phyloP scores from a whole-genome alignment of 1,140 invertebrate species.

The Heliothis subflexa region DNA sequence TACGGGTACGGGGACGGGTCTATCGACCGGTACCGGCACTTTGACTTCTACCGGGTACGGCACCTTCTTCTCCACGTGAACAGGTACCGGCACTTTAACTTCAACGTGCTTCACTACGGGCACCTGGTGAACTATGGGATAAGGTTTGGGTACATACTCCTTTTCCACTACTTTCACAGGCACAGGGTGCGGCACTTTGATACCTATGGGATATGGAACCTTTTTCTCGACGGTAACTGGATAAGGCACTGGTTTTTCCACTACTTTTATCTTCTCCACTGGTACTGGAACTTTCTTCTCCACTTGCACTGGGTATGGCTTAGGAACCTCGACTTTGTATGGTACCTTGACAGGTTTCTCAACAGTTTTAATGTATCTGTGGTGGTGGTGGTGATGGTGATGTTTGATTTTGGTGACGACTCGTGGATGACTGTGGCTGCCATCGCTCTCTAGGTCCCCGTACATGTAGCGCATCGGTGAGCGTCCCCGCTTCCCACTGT shows the following conservation, averaged over 20 bases:
- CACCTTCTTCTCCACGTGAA: conserved; percentile 87
- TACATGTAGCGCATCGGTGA: conserved; percentile 52
- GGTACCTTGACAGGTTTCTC: conserved; percentile 85
- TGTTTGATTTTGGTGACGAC: conserved; percentile 87
- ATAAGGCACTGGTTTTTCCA: conserved; percentile 88
- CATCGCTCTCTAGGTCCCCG: conserved; percentile 65
- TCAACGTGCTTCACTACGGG: conserved; percentile 83
- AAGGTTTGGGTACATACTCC: conserved; percentile 86
- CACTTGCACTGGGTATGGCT: conserved; percentile 86
- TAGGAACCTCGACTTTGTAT: conserved; percentile 83
- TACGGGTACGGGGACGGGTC: conserved; percentile 82
- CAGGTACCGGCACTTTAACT: conserved; percentile 84
- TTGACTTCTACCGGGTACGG: conserved; percentile 76
- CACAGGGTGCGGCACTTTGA: conserved; percentile 86
- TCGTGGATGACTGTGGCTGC: conserved; percentile 61
- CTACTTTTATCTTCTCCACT: conserved; percentile 88
- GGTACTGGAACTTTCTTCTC: conserved; percentile 89
- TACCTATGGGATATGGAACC: conserved; percentile 88
- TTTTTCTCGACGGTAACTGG: conserved; percentile 89
- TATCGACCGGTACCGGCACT: conserved; percentile 85
- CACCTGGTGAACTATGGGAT: conserved; percentile 87
- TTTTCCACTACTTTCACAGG: conserved; percentile 85
- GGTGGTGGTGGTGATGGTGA: conserved; percentile 88
- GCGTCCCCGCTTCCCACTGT: conserved; percentile 55
- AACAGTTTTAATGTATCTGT: conserved; percentile 87